Base-by-base conservation (phyloP, 2,888 invertebrate genomes). In the Panopea generosa region DNA sequence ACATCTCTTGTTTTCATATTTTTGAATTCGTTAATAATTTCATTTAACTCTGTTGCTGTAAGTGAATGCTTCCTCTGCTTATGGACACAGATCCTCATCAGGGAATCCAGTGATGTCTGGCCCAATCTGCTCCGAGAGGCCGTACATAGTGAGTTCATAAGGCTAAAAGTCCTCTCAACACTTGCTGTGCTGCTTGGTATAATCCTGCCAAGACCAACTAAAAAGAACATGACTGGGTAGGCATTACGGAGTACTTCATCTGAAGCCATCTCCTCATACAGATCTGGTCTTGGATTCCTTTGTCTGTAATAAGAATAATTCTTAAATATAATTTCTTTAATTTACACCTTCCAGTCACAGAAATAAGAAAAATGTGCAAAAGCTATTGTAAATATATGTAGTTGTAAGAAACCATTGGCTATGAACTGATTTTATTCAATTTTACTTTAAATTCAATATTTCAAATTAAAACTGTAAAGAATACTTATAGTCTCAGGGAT, bases 71-170 rank as follows among this genome's bases (percentile, higher is more conserved):
- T 24, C 26, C 24, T 53, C 29, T 18, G 38, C 20, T 2, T 22
- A 2, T 18, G 43, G 40, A 18, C 14, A 45, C 60, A 60, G 2
- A 60, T n/a, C 26, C 60, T 43, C 60, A 60, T 60, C 22, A 60
- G 47, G n/a, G 60, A 43, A 7, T n/a, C 16, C 24, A 60, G 60
- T 7, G 22, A 11, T 7, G n/a, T 11, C 60, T 60, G 60, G 47
- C 27, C 27, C 16, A 60, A 26, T 24, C 45, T 45, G 47, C 22
- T 45, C 45, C 60, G 60, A 18, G 7, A 7, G 2, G 45, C 11
- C 2, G 60, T 60, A 22, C 60, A 47, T 7, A 60, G 60, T 2
- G 45, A 60, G 11, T 60, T 60, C 60, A 60, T 47, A 24, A 43
- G 43, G 27, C 45, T 45, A 26, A 60, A 60, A 11, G 20, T 2